Percentiles rank a stretch among this genome's conserved stretches.
These are phyloP conservation scores for Acrobasis repandana DNA, from an alignment of 2,888 invertebrate species.

Conservation along the genomic window DNA sequence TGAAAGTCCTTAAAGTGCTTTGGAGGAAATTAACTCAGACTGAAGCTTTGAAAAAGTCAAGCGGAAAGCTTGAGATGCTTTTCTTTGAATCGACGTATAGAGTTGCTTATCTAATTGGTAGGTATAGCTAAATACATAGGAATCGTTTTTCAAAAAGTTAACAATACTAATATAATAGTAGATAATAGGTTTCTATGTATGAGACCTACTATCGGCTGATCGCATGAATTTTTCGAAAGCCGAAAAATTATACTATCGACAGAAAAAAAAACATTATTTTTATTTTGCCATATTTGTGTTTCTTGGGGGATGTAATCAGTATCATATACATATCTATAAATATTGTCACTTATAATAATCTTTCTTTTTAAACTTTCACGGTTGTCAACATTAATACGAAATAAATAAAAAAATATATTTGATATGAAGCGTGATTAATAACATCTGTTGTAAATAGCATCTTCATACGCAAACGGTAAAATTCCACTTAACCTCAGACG, in stretches of 20 bases:
- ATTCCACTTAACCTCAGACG: neutral
- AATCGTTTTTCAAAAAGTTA: no score
- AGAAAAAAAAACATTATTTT: no score
- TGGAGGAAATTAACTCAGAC: conserved; percentile 59
- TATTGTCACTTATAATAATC: no score
- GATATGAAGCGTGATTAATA: neutral
- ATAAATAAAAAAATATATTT: no score
- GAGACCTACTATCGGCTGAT: no score
- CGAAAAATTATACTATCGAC: neutral
- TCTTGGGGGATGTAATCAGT: no score
- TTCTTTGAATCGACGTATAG: conserved; percentile 69
- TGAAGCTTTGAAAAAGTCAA: conserved; percentile 55
- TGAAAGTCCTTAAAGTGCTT: conserved; percentile 44
- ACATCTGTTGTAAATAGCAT: neutral
- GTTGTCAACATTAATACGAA: no score
- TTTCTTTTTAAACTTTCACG: no score
- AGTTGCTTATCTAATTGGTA: conserved; percentile 61
- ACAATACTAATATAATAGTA: no score
- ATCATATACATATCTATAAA: no score
- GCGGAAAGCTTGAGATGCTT: conserved; percentile 55
- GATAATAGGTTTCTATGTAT: no score
- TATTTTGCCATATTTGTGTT: no score
- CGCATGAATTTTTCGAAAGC: neutral
- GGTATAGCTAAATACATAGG: neutral
- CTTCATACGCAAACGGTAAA: conserved; percentile 10